A percentile compares a stretch with the other conserved stretches of the same genome.
These are phyloP conservation scores for Siphlonurus alternatus DNA, from an alignment of 2,888 invertebrate species.

Conservation along the genomic window DNA sequence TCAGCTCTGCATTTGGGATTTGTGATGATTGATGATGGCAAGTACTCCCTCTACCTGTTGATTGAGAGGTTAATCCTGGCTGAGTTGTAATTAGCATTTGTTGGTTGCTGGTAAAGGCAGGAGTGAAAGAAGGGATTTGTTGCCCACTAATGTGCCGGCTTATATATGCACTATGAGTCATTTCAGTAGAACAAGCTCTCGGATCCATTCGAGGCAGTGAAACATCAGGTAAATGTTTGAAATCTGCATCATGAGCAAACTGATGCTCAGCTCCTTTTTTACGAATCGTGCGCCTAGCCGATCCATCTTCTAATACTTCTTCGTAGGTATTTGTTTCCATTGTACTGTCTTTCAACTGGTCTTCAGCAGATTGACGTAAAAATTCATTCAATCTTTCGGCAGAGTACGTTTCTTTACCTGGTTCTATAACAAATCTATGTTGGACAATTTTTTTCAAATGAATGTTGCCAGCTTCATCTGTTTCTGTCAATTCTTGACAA, in stretches of 20 bases:
- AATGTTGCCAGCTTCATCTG: slow-evolving; percentile 35
- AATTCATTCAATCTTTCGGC: slow-evolving; percentile 12
- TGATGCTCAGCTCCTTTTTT: too few species aligned
- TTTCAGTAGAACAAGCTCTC: not conserved
- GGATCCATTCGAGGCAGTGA: not conserved
- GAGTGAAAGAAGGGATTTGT: not conserved
- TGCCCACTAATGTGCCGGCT: not conserved
- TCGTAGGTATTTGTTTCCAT: too few species aligned
- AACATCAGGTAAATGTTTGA: too few species aligned
- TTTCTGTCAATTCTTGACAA: slow-evolving; percentile 31
- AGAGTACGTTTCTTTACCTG: slow-evolving; percentile 16
- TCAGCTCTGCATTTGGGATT: not conserved
- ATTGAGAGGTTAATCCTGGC: slow-evolving; percentile 10
- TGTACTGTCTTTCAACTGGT: too few species aligned
- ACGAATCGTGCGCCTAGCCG: too few species aligned
- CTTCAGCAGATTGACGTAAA: slow-evolving; percentile 10
- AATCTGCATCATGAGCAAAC: too few species aligned
- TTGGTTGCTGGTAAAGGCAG: not conserved
- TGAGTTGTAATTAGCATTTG: not conserved
- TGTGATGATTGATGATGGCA: too few species aligned
- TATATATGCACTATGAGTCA: not conserved
- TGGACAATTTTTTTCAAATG: slow-evolving; percentile 32
- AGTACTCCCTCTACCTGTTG: slow-evolving; percentile 11
- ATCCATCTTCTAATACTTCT: too few species aligned
- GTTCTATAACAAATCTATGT: slow-evolving; percentile 28